Percentiles rank a stretch among this genome's conserved stretches.
phyloP scores from a whole-genome alignment of 2,113 vertebrate genomes.

The Otus sunia region DNA sequence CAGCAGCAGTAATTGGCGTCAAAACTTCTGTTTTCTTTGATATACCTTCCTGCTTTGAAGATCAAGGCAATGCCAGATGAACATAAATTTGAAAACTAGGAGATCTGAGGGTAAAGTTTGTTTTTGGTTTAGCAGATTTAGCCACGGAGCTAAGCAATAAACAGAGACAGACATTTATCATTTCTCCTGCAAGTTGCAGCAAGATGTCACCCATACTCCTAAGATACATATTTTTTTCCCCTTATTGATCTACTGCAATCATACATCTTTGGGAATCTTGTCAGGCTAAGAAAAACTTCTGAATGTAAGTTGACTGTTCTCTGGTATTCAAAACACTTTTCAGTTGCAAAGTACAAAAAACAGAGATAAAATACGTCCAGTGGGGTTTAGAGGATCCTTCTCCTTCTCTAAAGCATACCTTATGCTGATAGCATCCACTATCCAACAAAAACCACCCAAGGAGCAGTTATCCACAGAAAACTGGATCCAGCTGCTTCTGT shows the following conservation, averaged over 20 bases:
- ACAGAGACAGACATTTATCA: background rate
- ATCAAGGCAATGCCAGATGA: conserved; percentile 44
- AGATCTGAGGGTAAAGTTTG: conserved; percentile 5
- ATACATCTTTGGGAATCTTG: background rate
- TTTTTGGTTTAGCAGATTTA: conserved; percentile 24
- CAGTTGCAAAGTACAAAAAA: background rate
- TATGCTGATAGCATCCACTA: background rate
- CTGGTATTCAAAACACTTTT: background rate
- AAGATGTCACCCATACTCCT: conserved; percentile 4
- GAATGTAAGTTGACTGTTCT: background rate
- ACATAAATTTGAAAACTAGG: conserved; percentile 36
- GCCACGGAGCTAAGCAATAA: background rate
- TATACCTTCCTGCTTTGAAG: conserved; percentile 57
- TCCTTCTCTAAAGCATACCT: background rate
- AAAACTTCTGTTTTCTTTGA: conserved; percentile 52
- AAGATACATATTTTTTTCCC: background rate
- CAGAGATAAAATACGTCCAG: background rate
- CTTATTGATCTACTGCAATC: background rate
- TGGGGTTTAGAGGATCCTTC: background rate
- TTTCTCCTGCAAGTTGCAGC: background rate
- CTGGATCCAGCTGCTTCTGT: background rate
- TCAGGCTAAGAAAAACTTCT: background rate
- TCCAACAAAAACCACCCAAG: background rate
- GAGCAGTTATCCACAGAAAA: background rate
- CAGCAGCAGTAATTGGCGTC: conserved; percentile 61